Conservation (phyloP, 2,888 invertebrate species). For the Xylocampa areola region DNA sequence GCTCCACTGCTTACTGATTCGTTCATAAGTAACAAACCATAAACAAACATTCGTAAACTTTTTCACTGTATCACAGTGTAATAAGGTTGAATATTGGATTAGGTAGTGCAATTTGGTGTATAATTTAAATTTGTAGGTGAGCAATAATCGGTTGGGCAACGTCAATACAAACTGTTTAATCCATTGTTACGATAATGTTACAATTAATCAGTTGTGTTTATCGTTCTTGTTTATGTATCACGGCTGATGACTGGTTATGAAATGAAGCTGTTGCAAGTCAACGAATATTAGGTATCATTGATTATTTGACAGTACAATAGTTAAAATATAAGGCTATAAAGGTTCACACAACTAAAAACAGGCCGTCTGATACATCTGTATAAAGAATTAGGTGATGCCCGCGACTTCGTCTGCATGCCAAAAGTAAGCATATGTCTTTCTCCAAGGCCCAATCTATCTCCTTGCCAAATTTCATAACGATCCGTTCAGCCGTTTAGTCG, state of each 20-base stretch:
- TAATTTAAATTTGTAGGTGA: conserved; percentile 59
- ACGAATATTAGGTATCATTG: background rate
- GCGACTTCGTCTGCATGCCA: too few relatives aligned
- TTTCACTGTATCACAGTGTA: conserved; percentile 53
- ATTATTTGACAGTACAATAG: background rate
- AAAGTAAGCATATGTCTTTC: too few relatives aligned
- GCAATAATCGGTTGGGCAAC: conserved; percentile 66
- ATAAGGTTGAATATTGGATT: conserved; percentile 60
- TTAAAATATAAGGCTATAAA: background rate
- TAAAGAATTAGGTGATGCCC: too few relatives aligned
- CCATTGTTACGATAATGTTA: conserved; percentile 68
- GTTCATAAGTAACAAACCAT: conserved; percentile 53
- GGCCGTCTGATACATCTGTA: too few relatives aligned
- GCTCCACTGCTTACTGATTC: conserved; percentile 64
- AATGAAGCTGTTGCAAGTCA: conserved; percentile 52
- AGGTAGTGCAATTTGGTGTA: conserved; percentile 37
- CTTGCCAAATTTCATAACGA: too few relatives aligned
- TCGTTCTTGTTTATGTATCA: conserved; percentile 50
- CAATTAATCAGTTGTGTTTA: conserved; percentile 66
- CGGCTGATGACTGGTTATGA: conserved; percentile 58
- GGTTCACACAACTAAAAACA: too few relatives aligned
- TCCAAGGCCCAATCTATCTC: too few relatives aligned
- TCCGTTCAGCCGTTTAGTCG: too few relatives aligned
- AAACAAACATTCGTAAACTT: conserved; percentile 52
- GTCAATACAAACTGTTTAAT: conserved; percentile 66